Evolutionary conservation across 2,888 invertebrate species (phyloP), one percentile per base, ranked within the genome.

Genomic region (Pollenia griseotomentosa): DNA sequence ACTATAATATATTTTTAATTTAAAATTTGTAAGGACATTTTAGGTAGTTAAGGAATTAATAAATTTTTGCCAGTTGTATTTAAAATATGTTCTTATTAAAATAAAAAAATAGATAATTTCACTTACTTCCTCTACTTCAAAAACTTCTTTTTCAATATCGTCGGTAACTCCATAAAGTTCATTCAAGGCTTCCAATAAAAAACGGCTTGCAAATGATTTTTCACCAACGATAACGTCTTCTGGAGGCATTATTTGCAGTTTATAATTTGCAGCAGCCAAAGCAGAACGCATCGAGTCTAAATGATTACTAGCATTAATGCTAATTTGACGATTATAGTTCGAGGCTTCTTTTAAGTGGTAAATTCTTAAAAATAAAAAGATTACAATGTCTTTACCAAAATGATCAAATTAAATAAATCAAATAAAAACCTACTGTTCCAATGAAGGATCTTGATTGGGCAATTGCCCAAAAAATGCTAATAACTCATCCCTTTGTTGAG

Each of bases 161-260:
- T 90, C 89, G 0, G 93, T 89, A 4, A 91, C 89, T 0, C 89
- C 88, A 44, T 90, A 89, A 4, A 93, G 85, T 66, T 93, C 93
- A n/a, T 90, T 89, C 3, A 93, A 68, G 0, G 93, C 92, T 53
- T 93, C 91, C n/a, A 93, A 55, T 0, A 93, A 92, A 78, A 92
- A 92, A 63, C 91, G 90, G 75, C 93, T 93, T 0, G 93, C 93
- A 86, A 91, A 93, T n/a, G 90, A 89, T 23, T 92, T 93, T 12
- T 93, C 93, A 6, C 92, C 93, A 0, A 93, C 89, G 8, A 93
- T 81, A n/a, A 92, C 89, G 89, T 93, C 93, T 11, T 92, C 91
- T 0, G 92, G 90, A 6, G 91, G 91, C 87, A 89, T 89, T 10
- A 93, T 88, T 77, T 91, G 89, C 40, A 93, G 83, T 88, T 93